Evolutionary conservation across 2,888 invertebrate genomes (phyloP).

Genomic region (Eupeodes luniger): DNA sequence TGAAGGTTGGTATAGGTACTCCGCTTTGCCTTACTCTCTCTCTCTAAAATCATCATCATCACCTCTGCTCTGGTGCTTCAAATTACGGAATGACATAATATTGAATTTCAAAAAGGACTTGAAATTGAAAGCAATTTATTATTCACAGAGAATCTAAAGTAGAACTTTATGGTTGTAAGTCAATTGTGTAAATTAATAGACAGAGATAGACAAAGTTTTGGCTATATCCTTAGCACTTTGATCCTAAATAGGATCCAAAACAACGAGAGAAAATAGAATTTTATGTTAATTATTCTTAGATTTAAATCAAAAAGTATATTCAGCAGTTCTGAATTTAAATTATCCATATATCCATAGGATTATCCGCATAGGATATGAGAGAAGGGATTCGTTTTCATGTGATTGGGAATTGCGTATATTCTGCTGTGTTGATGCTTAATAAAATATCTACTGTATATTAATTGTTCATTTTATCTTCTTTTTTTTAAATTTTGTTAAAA

Average conservation of each 20-base stretch:
- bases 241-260: background rate
- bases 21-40: too few relatives aligned
- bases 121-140: conserved; percentile 49
- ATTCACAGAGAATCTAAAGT: conserved; percentile 46
- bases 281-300: conserved; percentile 52
- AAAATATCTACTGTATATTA: conserved; percentile 7
- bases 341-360: background rate
- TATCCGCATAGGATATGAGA: too few relatives aligned
- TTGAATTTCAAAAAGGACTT: conserved; percentile 42
- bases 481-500: background rate
- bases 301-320: conserved; percentile 52
- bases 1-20: too few relatives aligned
- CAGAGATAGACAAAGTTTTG: background rate
- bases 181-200: conserved; percentile 13
- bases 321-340: conserved; percentile 40
- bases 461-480: conserved; percentile 27
- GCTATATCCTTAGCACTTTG: background rate
- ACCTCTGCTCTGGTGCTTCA: background rate
- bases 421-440: background rate
- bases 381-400: background rate
- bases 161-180: conserved; percentile 10
- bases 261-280: background rate
- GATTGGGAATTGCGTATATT: conserved; percentile 15
- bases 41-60: too few relatives aligned
- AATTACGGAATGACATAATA: background rate